Evolutionary conservation across 2,888 invertebrate species (phyloP), one percentile per base, ranked within the genome.

Genomic region (Ditula angustiorana): DNA sequence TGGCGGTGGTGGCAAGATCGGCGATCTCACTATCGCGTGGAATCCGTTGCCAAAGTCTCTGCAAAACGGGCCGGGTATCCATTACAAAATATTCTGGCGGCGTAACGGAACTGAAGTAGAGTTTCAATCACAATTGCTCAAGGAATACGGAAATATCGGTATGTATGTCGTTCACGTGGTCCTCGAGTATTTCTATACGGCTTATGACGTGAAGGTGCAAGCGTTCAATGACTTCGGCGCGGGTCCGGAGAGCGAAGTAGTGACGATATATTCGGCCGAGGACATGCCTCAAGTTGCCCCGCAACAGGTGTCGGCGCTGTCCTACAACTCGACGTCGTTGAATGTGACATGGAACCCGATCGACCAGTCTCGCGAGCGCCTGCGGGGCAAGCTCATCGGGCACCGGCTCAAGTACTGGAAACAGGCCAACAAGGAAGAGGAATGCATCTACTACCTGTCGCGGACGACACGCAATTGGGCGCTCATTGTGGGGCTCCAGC

Each of bases 1-100:
- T 13, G 99, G 99, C 0, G 99, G 99, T 3, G 99, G 99, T 46
- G 99, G 99, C 10, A 99, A 98, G 87, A 97, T 98, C 68, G 98
- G 99, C 0, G 98, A 98, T 80, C 94, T 99, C 2, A 97, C 97
- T 0, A 97, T 99, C 57, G 96, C 95, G 0, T 99, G 99, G 99
- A 94, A 95, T 73, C 96, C 97, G 0, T 82, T 98, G 26, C 93
- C 95, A 67, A 87, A 94, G 0, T 94, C 96, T 67, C 95, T 98
- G 72, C 98, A 98, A 84, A 98, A 98, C 82, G 98, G 97, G 0
- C 96, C 96, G 23, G 97, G 96, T 41, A 96, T 98, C 69, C 96
- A 97, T 82, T 99, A 99, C 85, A 97, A 96, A 83, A 95, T 99
- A 70, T 98, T 96, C 81, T 98, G 97, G 96, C 95, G 97, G 67